These are phyloP conservation scores for Drosophila hamatofila DNA, from an alignment of 2,888 invertebrate species.

Conservation along the genomic window DNA sequence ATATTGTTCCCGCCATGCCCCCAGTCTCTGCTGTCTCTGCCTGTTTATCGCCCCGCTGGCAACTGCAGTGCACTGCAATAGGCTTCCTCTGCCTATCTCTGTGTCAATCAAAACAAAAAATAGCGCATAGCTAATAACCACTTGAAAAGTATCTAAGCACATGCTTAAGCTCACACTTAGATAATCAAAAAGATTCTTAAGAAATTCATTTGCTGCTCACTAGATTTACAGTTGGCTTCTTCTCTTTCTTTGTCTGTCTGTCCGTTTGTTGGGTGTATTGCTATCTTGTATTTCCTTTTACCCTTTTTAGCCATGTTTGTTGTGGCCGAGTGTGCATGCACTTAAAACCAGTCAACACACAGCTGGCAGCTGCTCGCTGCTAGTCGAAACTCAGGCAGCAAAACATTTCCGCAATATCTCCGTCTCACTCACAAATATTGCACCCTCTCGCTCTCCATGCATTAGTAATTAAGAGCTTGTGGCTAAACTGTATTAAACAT, in stretches of 20 bases:
- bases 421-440: constrained; percentile 38
- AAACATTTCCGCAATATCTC: constrained; percentile 77
- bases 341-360: constrained; percentile 39
- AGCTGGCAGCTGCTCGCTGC: constrained; percentile 36
- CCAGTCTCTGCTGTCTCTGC: not conserved
- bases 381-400: constrained; percentile 60
- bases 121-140: not conserved
- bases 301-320: not conserved
- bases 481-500: constrained; percentile 85
- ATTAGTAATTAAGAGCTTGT: constrained; percentile 84
- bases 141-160: not conserved
- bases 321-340: constrained; percentile 13
- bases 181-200: not conserved
- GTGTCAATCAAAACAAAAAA: not conserved
- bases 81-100: not conserved
- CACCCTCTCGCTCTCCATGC: constrained; percentile 38
- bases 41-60: not conserved
- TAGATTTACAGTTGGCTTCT: not conserved
- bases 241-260: not conserved
- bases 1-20: too few species aligned
- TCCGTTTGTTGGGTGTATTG: not conserved
- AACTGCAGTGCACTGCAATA: not conserved
- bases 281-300: constrained; percentile 1
- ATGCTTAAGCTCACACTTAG: not conserved
- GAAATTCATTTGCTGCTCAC: not conserved